Base-by-base conservation (phyloP, 2,797 vertebrate species). In the Australoheros facetus region DNA sequence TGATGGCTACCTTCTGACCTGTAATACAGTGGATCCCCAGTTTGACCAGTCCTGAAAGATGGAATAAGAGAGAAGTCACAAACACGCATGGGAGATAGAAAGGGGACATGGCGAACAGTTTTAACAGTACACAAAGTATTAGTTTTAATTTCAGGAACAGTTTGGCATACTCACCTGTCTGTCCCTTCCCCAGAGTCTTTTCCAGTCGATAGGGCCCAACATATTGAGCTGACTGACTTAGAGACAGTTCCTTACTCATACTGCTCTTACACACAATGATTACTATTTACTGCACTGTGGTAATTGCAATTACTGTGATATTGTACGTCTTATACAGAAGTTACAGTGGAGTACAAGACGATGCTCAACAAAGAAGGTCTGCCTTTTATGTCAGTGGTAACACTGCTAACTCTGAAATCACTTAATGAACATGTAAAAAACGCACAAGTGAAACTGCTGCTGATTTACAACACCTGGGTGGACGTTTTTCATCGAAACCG, bases 1-100 rank as follows among this genome's bases (percentile, higher is more conserved):
- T 98, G 95, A 98, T 97, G n/a, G 97, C 97, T 53, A 98, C 97
- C 92, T 98, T 98, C 94, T 98, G 97, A 90, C 96, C 96, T 1
- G 97, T 98, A 91, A 98, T 97, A 84, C 97, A 98, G 77, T 98
- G 97, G 82, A 98, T 80, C 14, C 97, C 97, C 3, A 98, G 95
- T 92, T 98, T 98, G 88, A 98, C 97, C 93, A 98, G 94, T 73
- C 97, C 97, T 98, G 77, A 54, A 57, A 85, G 51, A 82, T 58
- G 80, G 14, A 79, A 69, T 17, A 7, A 59, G n/a, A 75, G 16
- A 39, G 7, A 78, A 37, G 58, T 62, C 48, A 51, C 48, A 51
- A 6, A 51, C 45, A 48, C 3, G 14, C 45, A 64, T 3, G 37
- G 23, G 17, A 48, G 5, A 8, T 0, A 8, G 2, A 32, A 12